Base-by-base conservation (phyloP, 2,888 invertebrate genomes). In the Panorpa germanica region DNA sequence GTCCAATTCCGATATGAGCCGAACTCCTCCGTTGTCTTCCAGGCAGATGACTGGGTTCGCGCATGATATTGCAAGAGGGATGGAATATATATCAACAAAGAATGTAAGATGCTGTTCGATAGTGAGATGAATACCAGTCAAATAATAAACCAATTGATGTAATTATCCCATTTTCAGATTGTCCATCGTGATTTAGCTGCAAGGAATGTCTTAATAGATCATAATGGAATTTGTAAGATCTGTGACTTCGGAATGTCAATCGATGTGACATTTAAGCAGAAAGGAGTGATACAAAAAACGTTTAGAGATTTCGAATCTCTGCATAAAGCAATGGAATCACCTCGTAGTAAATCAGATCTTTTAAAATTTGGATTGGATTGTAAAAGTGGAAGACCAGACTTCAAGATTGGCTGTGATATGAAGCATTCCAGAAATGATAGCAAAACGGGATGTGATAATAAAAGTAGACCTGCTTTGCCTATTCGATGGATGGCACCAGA, bases 401-500 rank as follows among this genome's bases (percentile, higher is more conserved):
- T 29, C 16, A 35, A 27, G 33, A 41, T 32, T 33, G 35, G 39
- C 33, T 17, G 25, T 33, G 39, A 44, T 23, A 36, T 24, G 25
- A 31, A 16, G 5, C 17, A 9, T 24, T 16, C 13, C 25, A 31
- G 15, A 48, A 48, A 26, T 38, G 52, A 4, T 54, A 16, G 54
- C 54, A 5, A 53, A 54, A 18, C 44, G 53, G 10, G 8, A 10
- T 6, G 7, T 24, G 6, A 24, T 24, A 9, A 9, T 9, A 24
- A 6, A 34, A 50, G 50, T 11, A 55, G 65, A 4, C 65, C 65
- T 10, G 72, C 73, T 11, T 47, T 75, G 41, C 74, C 74, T 0
- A 72, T 77, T 29, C 59, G 77, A 14, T 83, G 83, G 83, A 83
- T 83, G 82, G 78, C 82, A 3, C 82, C 83, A 1, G 83, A 83